phyloP scores from a whole-genome alignment of 2,113 vertebrate genomes.

The human region DNA sequence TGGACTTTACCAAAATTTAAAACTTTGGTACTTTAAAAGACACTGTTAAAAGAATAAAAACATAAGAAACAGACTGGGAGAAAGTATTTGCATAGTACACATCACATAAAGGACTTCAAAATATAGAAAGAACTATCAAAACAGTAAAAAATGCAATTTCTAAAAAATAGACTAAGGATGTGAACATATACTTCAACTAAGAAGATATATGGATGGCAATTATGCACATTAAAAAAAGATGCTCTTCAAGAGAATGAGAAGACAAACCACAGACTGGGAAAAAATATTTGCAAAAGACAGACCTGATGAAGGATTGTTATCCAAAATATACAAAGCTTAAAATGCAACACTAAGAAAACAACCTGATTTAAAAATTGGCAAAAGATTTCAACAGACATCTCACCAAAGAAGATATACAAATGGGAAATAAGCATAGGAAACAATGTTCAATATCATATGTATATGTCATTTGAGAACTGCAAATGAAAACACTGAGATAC shows the following conservation, averaged over 20 bases:
- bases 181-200: neutral
- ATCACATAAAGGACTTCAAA: neutral
- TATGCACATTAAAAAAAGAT: neutral
- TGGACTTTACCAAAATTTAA: neutral
- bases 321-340: neutral
- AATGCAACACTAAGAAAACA: neutral
- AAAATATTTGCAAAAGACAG: neutral
- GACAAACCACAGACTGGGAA: neutral
- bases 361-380: neutral
- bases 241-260: slow-evolving; percentile 1
- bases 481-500: neutral
- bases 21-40: neutral
- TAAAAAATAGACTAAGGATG: neutral
- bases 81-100: neutral
- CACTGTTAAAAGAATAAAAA: neutral
- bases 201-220: neutral
- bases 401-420: neutral
- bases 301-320: neutral
- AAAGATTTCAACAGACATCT: neutral
- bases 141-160: neutral
- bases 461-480: neutral
- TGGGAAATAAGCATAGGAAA: neutral
- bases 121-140: neutral
- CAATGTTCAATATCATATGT: neutral
- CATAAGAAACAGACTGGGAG: neutral